phyloP scores from a whole-genome alignment of 2,888 invertebrate genomes.

The Tenthredo scrophulariae region DNA sequence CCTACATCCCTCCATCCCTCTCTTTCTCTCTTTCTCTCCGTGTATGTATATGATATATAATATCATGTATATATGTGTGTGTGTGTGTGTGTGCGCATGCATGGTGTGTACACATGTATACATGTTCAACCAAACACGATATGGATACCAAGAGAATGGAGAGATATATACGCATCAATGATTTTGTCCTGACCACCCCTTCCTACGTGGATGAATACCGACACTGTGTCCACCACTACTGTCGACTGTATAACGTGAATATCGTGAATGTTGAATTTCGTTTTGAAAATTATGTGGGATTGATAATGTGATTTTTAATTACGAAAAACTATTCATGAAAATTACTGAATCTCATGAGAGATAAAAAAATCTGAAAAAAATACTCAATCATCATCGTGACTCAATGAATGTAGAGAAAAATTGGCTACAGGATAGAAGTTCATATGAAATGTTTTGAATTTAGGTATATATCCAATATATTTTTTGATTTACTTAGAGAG shows the following conservation, averaged over 20 bases:
- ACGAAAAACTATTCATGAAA: too few relatives aligned
- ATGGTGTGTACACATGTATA: background rate
- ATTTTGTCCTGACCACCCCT: background rate
- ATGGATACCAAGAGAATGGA: background rate
- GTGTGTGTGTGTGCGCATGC: background rate
- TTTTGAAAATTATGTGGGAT: too few relatives aligned
- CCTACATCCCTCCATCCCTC: background rate
- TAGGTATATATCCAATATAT: background rate
- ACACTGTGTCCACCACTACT: background rate
- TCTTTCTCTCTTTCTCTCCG: background rate
- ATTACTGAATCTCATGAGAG: too few relatives aligned
- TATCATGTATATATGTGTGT: background rate
- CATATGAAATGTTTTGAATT: background rate
- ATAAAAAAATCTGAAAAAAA: too few relatives aligned
- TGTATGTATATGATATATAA: background rate
- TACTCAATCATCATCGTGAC: too few relatives aligned
- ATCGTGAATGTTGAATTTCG: background rate
- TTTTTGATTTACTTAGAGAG: too few relatives aligned
- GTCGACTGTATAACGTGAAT: background rate
- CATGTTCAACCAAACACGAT: slow-evolving; percentile 2
- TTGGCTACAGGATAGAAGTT: background rate
- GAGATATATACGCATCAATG: background rate
- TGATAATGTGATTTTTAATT: too few relatives aligned
- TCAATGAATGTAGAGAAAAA: too few relatives aligned
- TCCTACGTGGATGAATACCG: background rate